These are phyloP conservation scores for Poecile montanus DNA, from an alignment of 2,797 vertebrate genomes.

Conservation along the genomic window DNA sequence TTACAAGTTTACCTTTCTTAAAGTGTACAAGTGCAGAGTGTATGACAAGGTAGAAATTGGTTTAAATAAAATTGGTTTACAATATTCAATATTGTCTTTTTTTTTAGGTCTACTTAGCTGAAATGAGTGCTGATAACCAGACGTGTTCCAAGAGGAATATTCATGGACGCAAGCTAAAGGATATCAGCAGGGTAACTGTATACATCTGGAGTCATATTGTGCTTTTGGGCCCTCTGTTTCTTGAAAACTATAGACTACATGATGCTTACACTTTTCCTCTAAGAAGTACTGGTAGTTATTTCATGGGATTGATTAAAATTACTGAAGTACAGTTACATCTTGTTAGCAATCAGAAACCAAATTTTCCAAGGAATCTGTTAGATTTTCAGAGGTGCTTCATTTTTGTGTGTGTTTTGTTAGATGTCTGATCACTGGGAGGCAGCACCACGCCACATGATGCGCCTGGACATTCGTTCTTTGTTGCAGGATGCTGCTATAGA, in stretches of 20 bases:
- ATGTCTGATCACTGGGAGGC: slow-evolving; percentile 94
- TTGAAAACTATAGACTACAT: background rate
- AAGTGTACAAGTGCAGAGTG: background rate
- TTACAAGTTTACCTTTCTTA: background rate
- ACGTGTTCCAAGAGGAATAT: slow-evolving; percentile 95
- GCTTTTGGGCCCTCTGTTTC: background rate
- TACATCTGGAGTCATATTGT: background rate
- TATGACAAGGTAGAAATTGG: background rate
- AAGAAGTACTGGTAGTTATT: background rate
- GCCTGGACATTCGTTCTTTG: slow-evolving; percentile 93
- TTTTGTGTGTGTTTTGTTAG: slow-evolving; percentile 74
- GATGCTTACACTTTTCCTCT: background rate
- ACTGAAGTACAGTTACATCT: background rate
- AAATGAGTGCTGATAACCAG: slow-evolving; percentile 94
- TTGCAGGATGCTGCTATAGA: slow-evolving; percentile 98
- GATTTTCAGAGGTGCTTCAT: background rate
- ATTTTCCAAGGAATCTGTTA: background rate
- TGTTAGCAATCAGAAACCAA: background rate
- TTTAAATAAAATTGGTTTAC: background rate
- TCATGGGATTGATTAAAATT: background rate
- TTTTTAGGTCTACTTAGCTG: slow-evolving; percentile 93
- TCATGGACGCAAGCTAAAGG: slow-evolving; percentile 91
- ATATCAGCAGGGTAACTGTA: slow-evolving; percentile 89
- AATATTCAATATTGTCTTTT: slow-evolving; percentile 13
- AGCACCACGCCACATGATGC: slow-evolving; percentile 96